Percentiles rank a stretch among this genome's conserved stretches.
phyloP scores from a whole-genome alignment of 2,888 invertebrate genomes.

The Cheilosia impressa region DNA sequence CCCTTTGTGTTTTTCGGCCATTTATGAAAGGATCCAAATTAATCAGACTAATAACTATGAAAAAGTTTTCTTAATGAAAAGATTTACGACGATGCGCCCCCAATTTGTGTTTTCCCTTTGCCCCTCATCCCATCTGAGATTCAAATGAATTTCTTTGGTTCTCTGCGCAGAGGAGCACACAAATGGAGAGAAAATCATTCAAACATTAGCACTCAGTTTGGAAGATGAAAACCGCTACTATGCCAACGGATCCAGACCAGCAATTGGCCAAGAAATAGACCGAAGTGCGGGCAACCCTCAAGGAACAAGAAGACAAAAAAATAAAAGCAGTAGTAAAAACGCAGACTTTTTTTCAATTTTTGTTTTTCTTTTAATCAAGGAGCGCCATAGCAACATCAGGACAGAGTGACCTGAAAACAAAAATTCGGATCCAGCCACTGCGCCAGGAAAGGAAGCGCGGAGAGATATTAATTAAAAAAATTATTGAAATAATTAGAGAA shows the following conservation, averaged over 20 bases:
- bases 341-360: neutral
- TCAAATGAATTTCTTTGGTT: slow-evolving; percentile 46
- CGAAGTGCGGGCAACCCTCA: slow-evolving; percentile 37
- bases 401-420: slow-evolving; percentile 57
- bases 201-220: slow-evolving; percentile 43
- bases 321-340: neutral
- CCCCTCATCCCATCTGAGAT: slow-evolving; percentile 7
- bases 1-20: slow-evolving; percentile 79
- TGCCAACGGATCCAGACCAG: slow-evolving; percentile 51
- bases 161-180: neutral
- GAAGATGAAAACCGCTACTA: slow-evolving; percentile 47
- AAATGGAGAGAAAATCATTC: slow-evolving; percentile 25
- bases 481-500: slow-evolving; percentile 77
- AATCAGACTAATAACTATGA: slow-evolving; percentile 84
- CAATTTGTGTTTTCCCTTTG: slow-evolving; percentile 68
- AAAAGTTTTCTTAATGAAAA: slow-evolving; percentile 84
- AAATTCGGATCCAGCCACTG: slow-evolving; percentile 34
- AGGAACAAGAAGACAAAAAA: slow-evolving; percentile 17
- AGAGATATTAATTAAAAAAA: slow-evolving; percentile 78
- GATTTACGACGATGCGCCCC: slow-evolving; percentile 83
- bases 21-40: slow-evolving; percentile 84
- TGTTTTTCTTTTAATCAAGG: slow-evolving; percentile 33
- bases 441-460: slow-evolving; percentile 18
- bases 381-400: slow-evolving; percentile 14
- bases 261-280: slow-evolving; percentile 62